Percentiles rank a stretch among this genome's conserved stretches.
phyloP scores from a whole-genome alignment of 2,888 invertebrate genomes.

The Nephrotoma appendiculata region DNA sequence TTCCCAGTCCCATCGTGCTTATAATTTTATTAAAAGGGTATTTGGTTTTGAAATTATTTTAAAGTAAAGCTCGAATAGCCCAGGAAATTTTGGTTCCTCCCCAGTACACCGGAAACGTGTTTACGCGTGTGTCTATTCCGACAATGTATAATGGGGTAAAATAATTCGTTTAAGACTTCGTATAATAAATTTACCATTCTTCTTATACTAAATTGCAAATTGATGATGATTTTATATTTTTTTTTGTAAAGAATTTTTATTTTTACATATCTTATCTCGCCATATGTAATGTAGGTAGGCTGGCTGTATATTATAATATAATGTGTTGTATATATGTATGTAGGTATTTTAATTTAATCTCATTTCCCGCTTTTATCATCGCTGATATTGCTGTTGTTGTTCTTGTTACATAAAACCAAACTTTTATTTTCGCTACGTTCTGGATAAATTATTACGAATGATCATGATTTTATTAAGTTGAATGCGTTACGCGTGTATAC shows the following conservation, averaged over 20 bases:
- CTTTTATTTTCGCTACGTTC: neutral
- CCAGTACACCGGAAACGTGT: no score
- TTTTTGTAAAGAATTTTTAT: neutral
- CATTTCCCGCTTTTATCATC: neutral
- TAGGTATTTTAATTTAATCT: neutral
- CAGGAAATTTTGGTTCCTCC: neutral
- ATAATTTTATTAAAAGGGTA: neutral
- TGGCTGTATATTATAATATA: neutral
- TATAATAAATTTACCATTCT: neutral
- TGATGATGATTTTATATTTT: neutral
- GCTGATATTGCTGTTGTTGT: neutral
- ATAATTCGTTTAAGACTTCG: neutral
- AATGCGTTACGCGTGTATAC: neutral
- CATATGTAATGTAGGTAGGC: neutral
- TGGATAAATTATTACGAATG: neutral
- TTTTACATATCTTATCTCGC: neutral
- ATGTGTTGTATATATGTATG: neutral
- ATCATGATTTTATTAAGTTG: neutral
- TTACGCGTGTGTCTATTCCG: neutral
- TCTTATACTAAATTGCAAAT: neutral
- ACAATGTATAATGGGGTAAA: neutral
- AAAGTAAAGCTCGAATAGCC: neutral
- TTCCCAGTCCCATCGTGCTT: neutral
- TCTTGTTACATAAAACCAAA: neutral
- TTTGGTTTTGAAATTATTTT: neutral